phyloP scores from a whole-genome alignment of 2,888 invertebrate genomes.

The Ichneumoninae sp. region DNA sequence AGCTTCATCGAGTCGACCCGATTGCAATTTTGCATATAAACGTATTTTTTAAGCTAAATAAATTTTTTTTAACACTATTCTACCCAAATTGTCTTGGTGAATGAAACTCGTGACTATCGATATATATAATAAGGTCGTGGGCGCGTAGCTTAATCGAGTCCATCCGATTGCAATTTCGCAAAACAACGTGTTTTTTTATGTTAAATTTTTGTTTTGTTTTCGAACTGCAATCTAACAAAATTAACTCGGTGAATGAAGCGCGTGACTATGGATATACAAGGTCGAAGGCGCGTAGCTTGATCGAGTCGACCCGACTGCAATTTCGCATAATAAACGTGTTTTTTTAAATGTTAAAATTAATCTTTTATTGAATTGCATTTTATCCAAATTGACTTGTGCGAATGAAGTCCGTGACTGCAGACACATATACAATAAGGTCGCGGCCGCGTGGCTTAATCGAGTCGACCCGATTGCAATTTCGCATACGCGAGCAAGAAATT shows the following conservation, averaged over 20 bases:
- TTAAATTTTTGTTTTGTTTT: too few relatives aligned
- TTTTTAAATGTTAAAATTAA: too few relatives aligned
- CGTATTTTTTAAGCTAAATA: neutral
- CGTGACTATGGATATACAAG: neutral
- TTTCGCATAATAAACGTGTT: neutral
- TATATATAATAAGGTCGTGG: neutral
- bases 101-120: neutral
- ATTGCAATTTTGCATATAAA: slow-evolving; percentile 22
- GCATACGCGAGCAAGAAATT: slow-evolving; percentile 37
- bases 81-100: neutral
- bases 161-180: slow-evolving; percentile 39
- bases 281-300: slow-evolving; percentile 20
- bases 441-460: slow-evolving; percentile 35
- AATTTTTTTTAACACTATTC: too few relatives aligned
- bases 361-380: too few relatives aligned
- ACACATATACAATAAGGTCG: slow-evolving; percentile 8
- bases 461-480: slow-evolving; percentile 43
- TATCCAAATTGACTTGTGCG: neutral
- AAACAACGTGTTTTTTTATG: too few relatives aligned
- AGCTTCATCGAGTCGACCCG: slow-evolving; percentile 42
- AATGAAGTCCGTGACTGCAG: neutral
- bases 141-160: slow-evolving; percentile 37
- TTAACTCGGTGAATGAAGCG: neutral
- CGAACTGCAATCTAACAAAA: too few relatives aligned
- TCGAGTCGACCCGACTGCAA: slow-evolving; percentile 47